phyloP scores from a whole-genome alignment of 92 coral and sea anemone genomes.

The Palythoa grandiflora region DNA sequence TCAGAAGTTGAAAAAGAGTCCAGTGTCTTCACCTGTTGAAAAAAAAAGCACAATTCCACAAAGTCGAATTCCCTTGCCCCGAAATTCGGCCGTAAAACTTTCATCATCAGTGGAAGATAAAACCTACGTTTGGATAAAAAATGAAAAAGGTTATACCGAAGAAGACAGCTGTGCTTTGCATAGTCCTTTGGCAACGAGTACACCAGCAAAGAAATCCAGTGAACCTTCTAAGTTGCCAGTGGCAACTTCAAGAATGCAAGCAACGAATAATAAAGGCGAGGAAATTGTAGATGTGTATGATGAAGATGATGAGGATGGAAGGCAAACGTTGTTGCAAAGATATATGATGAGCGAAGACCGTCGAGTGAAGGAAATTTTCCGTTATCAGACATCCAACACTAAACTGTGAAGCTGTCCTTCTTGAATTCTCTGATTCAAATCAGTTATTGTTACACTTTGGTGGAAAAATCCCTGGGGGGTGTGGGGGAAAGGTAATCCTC shows the following conservation, averaged over 20 bases:
- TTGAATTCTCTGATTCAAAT: not conserved
- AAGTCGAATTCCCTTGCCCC: conserved; percentile 39
- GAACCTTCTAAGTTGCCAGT: conserved; percentile 15
- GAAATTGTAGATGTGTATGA: conserved; percentile 9
- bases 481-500: no score
- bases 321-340: conserved; percentile 25
- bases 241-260: not conserved
- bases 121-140: conserved; percentile 18
- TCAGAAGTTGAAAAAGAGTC: not conserved
- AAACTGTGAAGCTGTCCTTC: not conserved
- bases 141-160: not conserved
- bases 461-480: not conserved
- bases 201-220: not conserved
- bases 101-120: conserved; percentile 8
- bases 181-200: conserved; percentile 21
- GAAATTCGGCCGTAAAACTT: not conserved
- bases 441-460: not conserved
- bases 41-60: conserved; percentile 11
- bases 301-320: conserved; percentile 26
- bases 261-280: conserved; percentile 6
- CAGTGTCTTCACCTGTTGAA: conserved; percentile 6
- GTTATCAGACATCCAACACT: conserved; percentile 8
- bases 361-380: conserved; percentile 33
- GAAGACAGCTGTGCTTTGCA: conserved; percentile 10
- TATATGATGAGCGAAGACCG: conserved; percentile 41